Evolutionary conservation across 2,113 vertebrate genomes (phyloP).

Genomic region (Rhadina sibilatrix): DNA sequence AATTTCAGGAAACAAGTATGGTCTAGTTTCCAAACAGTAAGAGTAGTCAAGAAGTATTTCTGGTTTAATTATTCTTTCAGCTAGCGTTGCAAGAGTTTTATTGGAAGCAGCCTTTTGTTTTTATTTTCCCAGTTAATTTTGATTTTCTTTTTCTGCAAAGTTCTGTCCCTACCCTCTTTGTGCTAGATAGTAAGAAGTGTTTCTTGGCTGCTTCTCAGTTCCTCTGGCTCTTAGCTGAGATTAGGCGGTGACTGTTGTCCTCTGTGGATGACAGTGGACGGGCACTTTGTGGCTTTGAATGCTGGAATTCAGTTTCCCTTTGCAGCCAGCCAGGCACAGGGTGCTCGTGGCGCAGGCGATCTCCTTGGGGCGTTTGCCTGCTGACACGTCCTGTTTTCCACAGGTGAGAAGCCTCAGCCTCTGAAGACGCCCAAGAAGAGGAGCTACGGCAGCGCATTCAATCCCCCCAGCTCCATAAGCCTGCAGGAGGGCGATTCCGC

Average conservation of each 20-base stretch:
- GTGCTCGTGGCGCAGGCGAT: not conserved
- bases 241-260: not conserved
- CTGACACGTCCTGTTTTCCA: not conserved
- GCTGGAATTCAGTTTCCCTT: not conserved
- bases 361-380: not conserved
- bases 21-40: not conserved
- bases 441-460: slow-evolving; percentile 69
- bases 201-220: not conserved
- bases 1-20: not conserved
- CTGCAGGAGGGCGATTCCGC: slow-evolving; percentile 58
- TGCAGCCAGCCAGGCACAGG: not conserved
- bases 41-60: not conserved
- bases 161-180: not conserved
- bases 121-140: not conserved
- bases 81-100: not conserved
- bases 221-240: not conserved
- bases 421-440: slow-evolving; percentile 77
- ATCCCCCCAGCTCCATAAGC: slow-evolving; percentile 10
- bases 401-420: slow-evolving; percentile 78
- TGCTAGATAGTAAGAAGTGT: not conserved
- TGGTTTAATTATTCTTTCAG: not conserved
- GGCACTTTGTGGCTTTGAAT: not conserved
- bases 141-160: not conserved
- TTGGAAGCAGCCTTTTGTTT: not conserved
- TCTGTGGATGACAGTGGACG: not conserved